phyloP scores from a whole-genome alignment of 2,797 vertebrate genomes.

The Megaceryle alcyon region DNA sequence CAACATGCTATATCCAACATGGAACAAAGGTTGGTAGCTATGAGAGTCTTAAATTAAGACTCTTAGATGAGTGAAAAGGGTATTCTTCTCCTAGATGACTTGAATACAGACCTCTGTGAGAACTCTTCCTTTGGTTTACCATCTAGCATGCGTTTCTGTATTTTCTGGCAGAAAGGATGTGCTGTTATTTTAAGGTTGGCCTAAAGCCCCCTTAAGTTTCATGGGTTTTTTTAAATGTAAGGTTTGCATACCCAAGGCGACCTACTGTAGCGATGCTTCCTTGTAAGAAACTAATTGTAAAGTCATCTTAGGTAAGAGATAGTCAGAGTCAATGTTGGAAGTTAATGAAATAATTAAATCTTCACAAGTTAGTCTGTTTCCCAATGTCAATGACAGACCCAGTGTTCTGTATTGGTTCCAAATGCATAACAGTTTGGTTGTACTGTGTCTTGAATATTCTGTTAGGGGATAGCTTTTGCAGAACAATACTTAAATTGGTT shows the following conservation, averaged over 20 bases:
- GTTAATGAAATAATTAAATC: background rate
- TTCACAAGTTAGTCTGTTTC: background rate
- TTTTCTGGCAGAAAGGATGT: background rate
- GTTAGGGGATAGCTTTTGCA: background rate
- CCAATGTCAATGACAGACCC: background rate
- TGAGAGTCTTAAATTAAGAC: background rate
- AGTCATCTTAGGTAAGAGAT: background rate
- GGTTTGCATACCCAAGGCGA: background rate
- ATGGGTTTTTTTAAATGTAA: background rate
- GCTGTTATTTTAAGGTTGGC: background rate
- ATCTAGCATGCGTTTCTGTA: background rate
- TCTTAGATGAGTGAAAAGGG: background rate
- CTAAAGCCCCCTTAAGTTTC: background rate
- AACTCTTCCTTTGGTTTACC: background rate
- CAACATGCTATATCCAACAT: accelerated
- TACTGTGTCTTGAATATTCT: background rate
- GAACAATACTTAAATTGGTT: background rate
- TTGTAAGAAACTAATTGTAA: background rate
- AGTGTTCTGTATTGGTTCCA: background rate
- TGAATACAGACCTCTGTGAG: background rate
- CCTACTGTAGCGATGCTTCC: background rate
- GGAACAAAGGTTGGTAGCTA: background rate
- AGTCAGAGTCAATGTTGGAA: background rate
- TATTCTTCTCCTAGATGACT: background rate
- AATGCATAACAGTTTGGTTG: background rate